A percentile compares a stretch with the other conserved stretches of the same genome.
Evolutionary conservation across 2,888 invertebrate genomes (phyloP).

Genomic region (Frankliniella intonsa): DNA sequence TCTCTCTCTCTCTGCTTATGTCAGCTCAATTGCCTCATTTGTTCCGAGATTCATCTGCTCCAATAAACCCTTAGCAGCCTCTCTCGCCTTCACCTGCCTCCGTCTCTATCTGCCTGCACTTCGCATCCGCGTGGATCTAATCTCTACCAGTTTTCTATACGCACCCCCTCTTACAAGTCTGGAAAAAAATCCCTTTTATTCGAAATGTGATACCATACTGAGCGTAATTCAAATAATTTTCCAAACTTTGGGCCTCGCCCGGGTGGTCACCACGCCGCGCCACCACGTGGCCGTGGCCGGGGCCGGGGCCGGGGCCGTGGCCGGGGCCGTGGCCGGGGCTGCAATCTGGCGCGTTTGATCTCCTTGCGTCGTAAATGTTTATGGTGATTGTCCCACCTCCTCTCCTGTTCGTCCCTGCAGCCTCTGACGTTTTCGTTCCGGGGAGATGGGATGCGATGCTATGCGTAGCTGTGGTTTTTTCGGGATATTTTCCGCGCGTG

Average conservation of each 20-base stretch:
- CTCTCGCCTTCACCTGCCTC: not conserved
- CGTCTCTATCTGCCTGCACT: no score
- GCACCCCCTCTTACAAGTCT: no score
- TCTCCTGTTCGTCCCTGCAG: not conserved
- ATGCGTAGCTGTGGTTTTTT: no score
- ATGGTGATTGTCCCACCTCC: constrained; percentile 6
- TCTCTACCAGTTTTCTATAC: no score
- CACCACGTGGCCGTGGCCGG: not conserved
- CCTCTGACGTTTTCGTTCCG: not conserved
- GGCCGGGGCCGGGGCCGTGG: not conserved
- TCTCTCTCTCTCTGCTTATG: no score
- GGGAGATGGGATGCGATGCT: no score
- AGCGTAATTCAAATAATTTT: no score
- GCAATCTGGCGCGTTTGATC: not conserved
- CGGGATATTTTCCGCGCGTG: not conserved
- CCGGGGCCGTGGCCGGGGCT: not conserved
- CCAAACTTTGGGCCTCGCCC: no score
- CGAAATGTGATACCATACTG: no score
- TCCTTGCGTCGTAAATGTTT: not conserved
- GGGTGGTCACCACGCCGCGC: no score
- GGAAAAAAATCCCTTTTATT: no score
- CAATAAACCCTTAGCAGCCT: not conserved
- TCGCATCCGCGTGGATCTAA: no score
- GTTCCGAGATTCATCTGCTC: constrained; percentile 4
- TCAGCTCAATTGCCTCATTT: not conserved